phyloP scores from a whole-genome alignment of 2,113 vertebrate genomes.

The Gallinago media region DNA sequence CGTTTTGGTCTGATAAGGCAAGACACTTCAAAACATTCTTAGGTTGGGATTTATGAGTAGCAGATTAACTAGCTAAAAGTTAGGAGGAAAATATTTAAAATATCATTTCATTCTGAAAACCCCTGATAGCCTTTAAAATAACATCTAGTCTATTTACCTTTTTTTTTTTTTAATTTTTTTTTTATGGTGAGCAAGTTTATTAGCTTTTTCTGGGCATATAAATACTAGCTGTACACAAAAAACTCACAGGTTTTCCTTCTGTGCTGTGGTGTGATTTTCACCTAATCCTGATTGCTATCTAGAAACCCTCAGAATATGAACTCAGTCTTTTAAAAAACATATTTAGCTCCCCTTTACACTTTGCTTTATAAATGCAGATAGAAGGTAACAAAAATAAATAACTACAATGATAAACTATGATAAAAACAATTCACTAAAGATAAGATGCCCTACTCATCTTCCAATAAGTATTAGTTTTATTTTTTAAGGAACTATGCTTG shows the following conservation, averaged over 20 bases:
- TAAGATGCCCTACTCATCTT: neutral
- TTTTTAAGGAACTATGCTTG: neutral
- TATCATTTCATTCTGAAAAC: neutral
- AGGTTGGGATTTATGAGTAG: neutral
- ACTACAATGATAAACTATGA: neutral
- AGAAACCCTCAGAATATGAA: neutral
- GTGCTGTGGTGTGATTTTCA: neutral
- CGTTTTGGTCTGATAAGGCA: neutral
- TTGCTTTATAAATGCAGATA: neutral
- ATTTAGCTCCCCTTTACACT: neutral
- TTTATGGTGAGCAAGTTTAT: neutral
- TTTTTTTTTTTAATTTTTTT: neutral
- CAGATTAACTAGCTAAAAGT: neutral
- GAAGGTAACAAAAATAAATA: neutral
- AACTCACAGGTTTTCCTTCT: neutral
- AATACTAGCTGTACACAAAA: neutral
- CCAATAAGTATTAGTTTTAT: neutral
- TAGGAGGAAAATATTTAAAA: neutral
- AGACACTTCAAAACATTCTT: neutral
- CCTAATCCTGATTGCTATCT: neutral
- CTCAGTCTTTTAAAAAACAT: neutral
- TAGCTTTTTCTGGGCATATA: neutral
- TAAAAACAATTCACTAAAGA: neutral
- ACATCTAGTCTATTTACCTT: neutral
- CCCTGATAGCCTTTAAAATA: neutral